Evolutionary conservation across 2,888 invertebrate species (phyloP), one percentile per base, ranked within the genome.

Genomic region (Chrysomela aeneicollis): DNA sequence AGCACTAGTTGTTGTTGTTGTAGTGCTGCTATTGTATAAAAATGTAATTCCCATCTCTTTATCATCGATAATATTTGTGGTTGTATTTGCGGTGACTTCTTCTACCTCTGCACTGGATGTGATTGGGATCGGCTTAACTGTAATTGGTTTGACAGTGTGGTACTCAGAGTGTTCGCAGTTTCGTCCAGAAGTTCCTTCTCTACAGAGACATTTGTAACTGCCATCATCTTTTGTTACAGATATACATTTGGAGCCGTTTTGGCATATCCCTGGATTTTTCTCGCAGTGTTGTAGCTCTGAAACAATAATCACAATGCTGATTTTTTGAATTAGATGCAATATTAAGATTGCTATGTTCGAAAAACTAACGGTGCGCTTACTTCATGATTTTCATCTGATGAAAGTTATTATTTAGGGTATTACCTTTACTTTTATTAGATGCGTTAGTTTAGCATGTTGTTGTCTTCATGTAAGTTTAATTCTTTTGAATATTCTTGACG

Each of bases 231-330:
- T 88, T 35, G 90, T 89, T 65, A 92, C 77, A 52, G 94, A 93
- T 60, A 91, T 86, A 80, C 96, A 96, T 75, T 89, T 91, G 0
- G 92, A 93, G 2, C 89, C 91, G 79, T 96, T 94, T 79, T 88
- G 87, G 77, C 96, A 96, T 0, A 89, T 87, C 57, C 85, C 86
- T 0, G 88, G 86, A 78, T 95, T 89, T 66, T 90, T 90, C 63
- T 92, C 91, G 84, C 96, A 96, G 83, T 90, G 93, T 75, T 91
- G 93, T 60, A 95, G 83, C 78, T 92, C 94, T 92, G 83, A 22
- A 82, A 82, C 21, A 15, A 49, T 18, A 49, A n/a, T 9, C 10
- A 49, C 49, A 49, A n/a, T n/a, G n/a, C n/a, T n/a, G n/a, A n/a
- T n/a, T n/a, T n/a, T n/a, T n/a, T n/a, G n/a, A n/a, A n/a, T n/a